phyloP scores from a whole-genome alignment of 2,797 vertebrate genomes.

The Pogonophryne albipinna region DNA sequence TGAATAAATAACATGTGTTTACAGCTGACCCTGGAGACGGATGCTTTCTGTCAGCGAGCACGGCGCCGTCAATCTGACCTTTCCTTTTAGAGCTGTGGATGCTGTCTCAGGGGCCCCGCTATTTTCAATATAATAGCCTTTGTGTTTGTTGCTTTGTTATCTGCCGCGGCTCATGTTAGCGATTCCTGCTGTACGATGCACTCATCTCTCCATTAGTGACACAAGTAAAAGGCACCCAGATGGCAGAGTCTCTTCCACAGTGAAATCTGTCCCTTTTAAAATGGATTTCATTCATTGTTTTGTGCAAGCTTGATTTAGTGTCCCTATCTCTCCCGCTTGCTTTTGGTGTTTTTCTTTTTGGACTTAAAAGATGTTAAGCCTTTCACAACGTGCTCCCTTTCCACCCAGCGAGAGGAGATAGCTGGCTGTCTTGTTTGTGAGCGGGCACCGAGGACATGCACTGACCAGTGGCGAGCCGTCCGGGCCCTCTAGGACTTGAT shows the following conservation, averaged over 20 bases:
- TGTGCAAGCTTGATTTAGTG: conserved; percentile 39
- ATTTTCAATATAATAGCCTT: conserved; percentile 46
- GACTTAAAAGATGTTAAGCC: conserved; percentile 43
- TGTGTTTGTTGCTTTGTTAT: conserved; percentile 54
- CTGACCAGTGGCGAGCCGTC: conserved; percentile 21
- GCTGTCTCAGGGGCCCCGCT: conserved; percentile 36
- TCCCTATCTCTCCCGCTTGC: conserved; percentile 1
- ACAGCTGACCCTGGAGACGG: conserved; percentile 51
- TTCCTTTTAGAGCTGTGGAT: conserved; percentile 42
- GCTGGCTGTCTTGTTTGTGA: conserved; percentile 39
- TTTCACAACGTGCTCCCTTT: conserved; percentile 47
- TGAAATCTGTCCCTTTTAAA: conserved; percentile 33
- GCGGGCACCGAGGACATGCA: conserved; percentile 40
- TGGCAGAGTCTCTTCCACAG: conserved; percentile 15
- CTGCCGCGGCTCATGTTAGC: neutral
- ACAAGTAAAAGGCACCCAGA: conserved; percentile 27
- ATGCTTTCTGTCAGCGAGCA: conserved; percentile 26
- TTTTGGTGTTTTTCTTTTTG: conserved; percentile 24
- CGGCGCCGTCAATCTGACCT: conserved; percentile 58
- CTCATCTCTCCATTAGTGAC: conserved; percentile 57
- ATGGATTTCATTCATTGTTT: conserved; percentile 28
- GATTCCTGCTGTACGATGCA: conserved; percentile 12
- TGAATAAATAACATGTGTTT: conserved; percentile 71
- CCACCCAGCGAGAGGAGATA: conserved; percentile 37
- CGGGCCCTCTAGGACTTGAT: no score